Conservation (phyloP, 1,140 invertebrate genomes). For the Microplitis demolitor region DNA sequence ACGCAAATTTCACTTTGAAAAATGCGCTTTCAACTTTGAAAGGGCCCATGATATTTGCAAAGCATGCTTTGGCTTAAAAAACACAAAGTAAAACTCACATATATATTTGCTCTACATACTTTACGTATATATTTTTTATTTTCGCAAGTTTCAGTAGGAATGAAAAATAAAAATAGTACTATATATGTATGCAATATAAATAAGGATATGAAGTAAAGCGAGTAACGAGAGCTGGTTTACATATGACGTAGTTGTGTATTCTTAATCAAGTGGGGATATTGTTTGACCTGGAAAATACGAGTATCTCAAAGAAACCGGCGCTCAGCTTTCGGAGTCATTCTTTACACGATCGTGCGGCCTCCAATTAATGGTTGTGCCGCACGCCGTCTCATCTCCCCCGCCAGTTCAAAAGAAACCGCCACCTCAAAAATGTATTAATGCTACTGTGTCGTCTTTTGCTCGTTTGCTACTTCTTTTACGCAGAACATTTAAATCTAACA, state of each 20-base stretch:
- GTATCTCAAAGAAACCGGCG: constrained; percentile 5
- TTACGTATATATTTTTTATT: too few relatives aligned
- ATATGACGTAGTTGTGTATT: background rate
- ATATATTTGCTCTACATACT: background rate
- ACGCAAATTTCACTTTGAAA: too few relatives aligned
- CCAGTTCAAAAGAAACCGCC: constrained; percentile 45
- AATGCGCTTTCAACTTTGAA: too few relatives aligned
- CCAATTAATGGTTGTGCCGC: constrained; percentile 55
- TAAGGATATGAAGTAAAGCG: background rate
- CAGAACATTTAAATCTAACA: background rate
- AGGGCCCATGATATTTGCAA: too few relatives aligned
- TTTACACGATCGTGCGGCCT: constrained; percentile 46
- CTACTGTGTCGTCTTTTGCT: background rate
- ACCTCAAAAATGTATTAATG: constrained; percentile 19
- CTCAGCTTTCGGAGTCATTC: constrained; percentile 28
- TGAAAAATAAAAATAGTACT: too few relatives aligned
- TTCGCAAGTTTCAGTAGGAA: too few relatives aligned
- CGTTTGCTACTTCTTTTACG: constrained; percentile 13
- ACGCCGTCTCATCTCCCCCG: constrained; percentile 16
- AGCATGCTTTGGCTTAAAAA: too few relatives aligned
- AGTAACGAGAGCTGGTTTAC: background rate
- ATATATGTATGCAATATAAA: background rate
- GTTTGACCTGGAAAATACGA: constrained; percentile 23
- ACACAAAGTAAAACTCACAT: background rate
- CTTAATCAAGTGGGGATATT: constrained; percentile 25